phyloP scores from a whole-genome alignment of 2,888 invertebrate genomes.

The Beris morrisii region DNA sequence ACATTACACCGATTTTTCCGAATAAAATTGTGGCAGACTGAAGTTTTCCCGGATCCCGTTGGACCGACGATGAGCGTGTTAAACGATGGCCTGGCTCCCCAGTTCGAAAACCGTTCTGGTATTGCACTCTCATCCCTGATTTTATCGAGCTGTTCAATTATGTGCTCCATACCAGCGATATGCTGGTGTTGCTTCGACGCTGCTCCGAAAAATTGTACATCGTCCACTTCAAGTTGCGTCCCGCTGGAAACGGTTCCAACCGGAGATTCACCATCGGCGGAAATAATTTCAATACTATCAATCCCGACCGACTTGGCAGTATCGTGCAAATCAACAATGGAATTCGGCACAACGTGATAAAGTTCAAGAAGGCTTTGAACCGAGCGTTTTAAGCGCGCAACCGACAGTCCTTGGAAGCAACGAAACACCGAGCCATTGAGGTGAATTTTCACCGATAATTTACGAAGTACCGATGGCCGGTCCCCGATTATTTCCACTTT shows the following conservation, averaged over 20 bases:
- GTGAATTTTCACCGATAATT: conserved; percentile 6
- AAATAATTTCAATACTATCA: conserved; percentile 7
- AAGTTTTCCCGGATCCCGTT: conserved; percentile 63
- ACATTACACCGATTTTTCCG: conserved; percentile 56
- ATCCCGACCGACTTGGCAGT: background rate
- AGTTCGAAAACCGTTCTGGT: conserved; percentile 42
- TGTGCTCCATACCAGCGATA: conserved; percentile 44
- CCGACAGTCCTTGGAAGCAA: background rate
- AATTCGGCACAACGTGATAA: background rate
- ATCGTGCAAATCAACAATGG: background rate
- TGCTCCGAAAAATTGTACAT: conserved; percentile 42
- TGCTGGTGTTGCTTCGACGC: conserved; percentile 28
- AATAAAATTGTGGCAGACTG: conserved; percentile 58
- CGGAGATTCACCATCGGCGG: background rate
- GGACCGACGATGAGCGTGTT: conserved; percentile 56
- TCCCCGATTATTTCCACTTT: conserved; percentile 39
- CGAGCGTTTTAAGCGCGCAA: background rate
- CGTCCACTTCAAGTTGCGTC: conserved; percentile 43
- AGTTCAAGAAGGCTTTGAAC: background rate
- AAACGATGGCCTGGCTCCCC: conserved; percentile 47
- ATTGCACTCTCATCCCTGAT: conserved; percentile 47
- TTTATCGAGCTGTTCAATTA: conserved; percentile 44
- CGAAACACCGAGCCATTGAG: conserved; percentile 3
- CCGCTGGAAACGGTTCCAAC: conserved; percentile 22
- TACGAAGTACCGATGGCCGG: conserved; percentile 7